A percentile compares a stretch with the other conserved stretches of the same genome.
These are phyloP conservation scores for Drosophila paranaensis DNA, from an alignment of 2,888 invertebrate genomes.

Conservation along the genomic window DNA sequence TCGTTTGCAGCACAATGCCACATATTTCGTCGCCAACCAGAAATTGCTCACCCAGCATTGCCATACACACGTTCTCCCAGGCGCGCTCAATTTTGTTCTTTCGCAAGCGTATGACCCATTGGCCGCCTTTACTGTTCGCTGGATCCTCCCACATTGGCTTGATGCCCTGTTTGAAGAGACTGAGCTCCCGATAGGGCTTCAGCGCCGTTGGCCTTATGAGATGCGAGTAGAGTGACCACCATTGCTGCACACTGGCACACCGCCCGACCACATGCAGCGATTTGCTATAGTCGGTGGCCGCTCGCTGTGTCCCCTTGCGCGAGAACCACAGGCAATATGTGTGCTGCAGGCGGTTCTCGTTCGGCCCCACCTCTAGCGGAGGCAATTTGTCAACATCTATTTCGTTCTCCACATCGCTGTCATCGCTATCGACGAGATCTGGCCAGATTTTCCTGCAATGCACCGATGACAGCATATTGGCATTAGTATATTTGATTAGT, in stretches of 20 bases:
- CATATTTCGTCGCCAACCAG: slow-evolving; percentile 99
- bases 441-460: slow-evolving; percentile 82
- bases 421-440: slow-evolving; percentile 86
- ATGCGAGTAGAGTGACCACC: slow-evolving; percentile 98
- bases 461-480: slow-evolving; percentile 20
- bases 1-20: slow-evolving; percentile 97
- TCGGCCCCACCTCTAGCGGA: slow-evolving; percentile 90
- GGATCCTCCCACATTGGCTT: slow-evolving; percentile 99
- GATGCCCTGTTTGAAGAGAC: slow-evolving; percentile 98
- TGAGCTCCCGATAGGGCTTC: slow-evolving; percentile 96
- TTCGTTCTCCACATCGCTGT: slow-evolving; percentile 88
- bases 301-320: slow-evolving; percentile 85
- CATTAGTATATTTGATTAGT: slow-evolving; percentile 31
- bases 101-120: slow-evolving; percentile 98
- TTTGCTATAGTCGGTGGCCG: slow-evolving; percentile 84
- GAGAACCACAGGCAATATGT: slow-evolving; percentile 97
- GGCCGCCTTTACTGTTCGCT: slow-evolving; percentile 97
- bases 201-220: slow-evolving; percentile 95
- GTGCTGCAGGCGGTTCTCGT: slow-evolving; percentile 96
- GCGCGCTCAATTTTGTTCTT: slow-evolving; percentile 97
- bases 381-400: slow-evolving; percentile 86
- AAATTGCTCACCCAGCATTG: slow-evolving; percentile 99
- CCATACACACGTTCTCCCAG: slow-evolving; percentile 99
- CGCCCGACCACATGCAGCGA: slow-evolving; percentile 94
- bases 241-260: slow-evolving; percentile 97